Evolutionary conservation across 2,888 invertebrate species (phyloP).

Genomic region (Andrena dorsata): DNA sequence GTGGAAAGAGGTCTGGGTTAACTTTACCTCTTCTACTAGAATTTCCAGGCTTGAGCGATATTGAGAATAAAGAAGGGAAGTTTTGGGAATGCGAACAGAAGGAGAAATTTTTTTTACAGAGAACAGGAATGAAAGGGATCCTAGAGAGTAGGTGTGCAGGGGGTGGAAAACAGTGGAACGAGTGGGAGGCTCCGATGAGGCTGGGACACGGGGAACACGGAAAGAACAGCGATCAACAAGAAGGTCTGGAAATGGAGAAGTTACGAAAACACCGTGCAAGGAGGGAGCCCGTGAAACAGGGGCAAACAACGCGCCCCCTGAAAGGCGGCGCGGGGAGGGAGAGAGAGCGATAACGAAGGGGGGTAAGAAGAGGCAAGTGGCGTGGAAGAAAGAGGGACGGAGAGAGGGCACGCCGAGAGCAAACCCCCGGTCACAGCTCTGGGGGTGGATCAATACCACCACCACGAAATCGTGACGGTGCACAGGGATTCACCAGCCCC

Average conservation of each 20-base stretch:
- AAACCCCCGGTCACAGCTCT: constrained; percentile 50
- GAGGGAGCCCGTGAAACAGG: neutral
- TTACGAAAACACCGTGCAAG: neutral
- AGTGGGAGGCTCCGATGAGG: neutral
- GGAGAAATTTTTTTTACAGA: too few relatives aligned
- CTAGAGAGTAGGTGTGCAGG: neutral
- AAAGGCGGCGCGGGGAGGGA: neutral
- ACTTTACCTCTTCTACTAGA: too few relatives aligned
- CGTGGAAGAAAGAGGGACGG: constrained; percentile 12
- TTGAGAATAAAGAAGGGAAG: too few relatives aligned
- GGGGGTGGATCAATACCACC: constrained; percentile 69
- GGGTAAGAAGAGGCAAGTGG: constrained; percentile 7
- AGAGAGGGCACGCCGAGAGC: constrained; percentile 8
- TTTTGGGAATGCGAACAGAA: too few relatives aligned
- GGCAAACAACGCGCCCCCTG: neutral
- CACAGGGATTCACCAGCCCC: constrained; percentile 55
- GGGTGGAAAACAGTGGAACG: neutral
- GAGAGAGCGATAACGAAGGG: neutral
- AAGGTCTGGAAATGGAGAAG: neutral
- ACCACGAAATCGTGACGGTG: constrained; percentile 63
- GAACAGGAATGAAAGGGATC: neutral
- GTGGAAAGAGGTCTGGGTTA: too few relatives aligned
- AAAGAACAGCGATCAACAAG: neutral
- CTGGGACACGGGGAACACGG: neutral
- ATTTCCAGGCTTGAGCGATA: too few relatives aligned